Evolutionary conservation across 2,113 vertebrate genomes (phyloP).

Genomic region (Bostrychus sinensis): DNA sequence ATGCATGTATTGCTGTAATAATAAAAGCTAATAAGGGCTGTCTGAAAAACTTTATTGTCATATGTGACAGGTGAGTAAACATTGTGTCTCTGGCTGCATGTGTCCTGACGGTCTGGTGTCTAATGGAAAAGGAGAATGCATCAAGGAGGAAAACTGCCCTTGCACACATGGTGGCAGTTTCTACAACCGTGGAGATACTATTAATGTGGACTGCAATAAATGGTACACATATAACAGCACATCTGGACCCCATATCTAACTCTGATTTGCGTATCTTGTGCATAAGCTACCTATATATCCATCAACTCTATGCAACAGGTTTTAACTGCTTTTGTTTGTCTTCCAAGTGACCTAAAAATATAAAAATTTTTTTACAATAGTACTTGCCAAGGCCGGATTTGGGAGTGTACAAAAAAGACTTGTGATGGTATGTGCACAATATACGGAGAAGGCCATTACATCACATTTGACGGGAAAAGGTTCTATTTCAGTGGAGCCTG

Average conservation of each 20-base stretch:
- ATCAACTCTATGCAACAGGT: background rate
- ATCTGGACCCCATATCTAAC: background rate
- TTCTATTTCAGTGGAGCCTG: slow-evolving; percentile 89
- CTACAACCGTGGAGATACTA: slow-evolving; percentile 79
- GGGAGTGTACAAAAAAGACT: slow-evolving; percentile 82
- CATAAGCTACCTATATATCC: background rate
- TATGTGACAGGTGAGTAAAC: slow-evolving; percentile 78
- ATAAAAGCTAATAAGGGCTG: background rate
- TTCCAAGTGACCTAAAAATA: background rate
- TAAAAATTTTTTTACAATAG: slow-evolving; percentile 63
- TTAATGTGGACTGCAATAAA: slow-evolving; percentile 88
- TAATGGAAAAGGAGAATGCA: slow-evolving; percentile 83
- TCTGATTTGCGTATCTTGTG: background rate
- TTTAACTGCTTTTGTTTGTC: background rate
- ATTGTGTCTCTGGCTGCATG: slow-evolving; percentile 88
- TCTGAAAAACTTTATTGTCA: background rate
- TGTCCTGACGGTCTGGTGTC: slow-evolving; percentile 84
- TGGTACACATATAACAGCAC: slow-evolving; percentile 78
- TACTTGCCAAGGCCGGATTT: slow-evolving; percentile 84
- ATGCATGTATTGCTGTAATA: background rate
- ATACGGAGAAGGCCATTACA: slow-evolving; percentile 91
- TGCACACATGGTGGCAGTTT: slow-evolving; percentile 85
- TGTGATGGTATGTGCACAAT: slow-evolving; percentile 87
- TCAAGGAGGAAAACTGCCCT: slow-evolving; percentile 82
- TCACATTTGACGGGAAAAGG: slow-evolving; percentile 88